Evolutionary conservation across 2,797 vertebrate genomes (phyloP), one percentile per base, ranked within the genome.

Genomic region (Myiotriccus ornatus): DNA sequence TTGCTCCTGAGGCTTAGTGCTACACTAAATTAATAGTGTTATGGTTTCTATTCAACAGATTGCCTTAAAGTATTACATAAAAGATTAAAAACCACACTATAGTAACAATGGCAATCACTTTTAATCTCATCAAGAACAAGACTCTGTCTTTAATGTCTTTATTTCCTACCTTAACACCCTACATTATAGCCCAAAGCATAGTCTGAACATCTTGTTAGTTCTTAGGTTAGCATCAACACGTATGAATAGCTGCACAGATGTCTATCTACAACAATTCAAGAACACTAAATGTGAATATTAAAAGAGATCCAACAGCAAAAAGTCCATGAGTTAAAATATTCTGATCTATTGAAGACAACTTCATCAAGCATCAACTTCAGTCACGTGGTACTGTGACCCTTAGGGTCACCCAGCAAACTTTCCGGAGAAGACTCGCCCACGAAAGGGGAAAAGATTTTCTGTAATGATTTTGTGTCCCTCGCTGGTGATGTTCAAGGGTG

Each of bases 1-100:
- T 94, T 96, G 27, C 35, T 94, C 89, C 81, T 43, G 28, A 87
- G 76, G 84, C 87, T 92, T 81, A 65, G 6, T 87, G 62, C 89
- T 93, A 82, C 65, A 59, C 43, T 83, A 92, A 93, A 94, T 92
- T 95, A 95, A 93, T 83, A 87, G 22, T 12, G 67, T 78, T 91
- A 90, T 6, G 1, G 47, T 71, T 76, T 65, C 67, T 82, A 65
- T 89, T 95, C 24, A 77, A 60, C 52, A 90, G 49, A 93, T 89
- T 90, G 69, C 46, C 59, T 82, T 69, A 47, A 94, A 93, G 28
- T 57, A 82, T 82, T 71, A 63, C 27, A 92, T 24, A 77, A 84
- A 93, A 82, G 70, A 93, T 90, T 87, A 89, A 91, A 83, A 81
- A 3, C 4, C 39, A 69, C 65, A 39, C 35, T 91, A 52, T 30